Conservation (phyloP, 2,888 invertebrate genomes). For the Orchesellides sinensis region DNA sequence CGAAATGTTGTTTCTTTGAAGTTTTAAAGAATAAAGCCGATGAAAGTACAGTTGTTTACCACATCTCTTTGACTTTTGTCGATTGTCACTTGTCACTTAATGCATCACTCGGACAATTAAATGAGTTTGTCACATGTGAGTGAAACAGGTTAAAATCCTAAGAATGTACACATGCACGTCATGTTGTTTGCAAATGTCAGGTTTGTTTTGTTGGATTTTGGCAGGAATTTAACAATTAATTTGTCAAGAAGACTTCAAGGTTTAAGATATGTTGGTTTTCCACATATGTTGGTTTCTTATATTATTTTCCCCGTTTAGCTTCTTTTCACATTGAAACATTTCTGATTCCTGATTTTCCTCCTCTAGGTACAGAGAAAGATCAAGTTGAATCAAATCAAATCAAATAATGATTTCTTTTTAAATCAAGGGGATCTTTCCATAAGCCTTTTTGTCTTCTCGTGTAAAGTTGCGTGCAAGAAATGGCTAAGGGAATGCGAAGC, state of each 20-base stretch:
- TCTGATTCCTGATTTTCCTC: no score
- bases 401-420: slow-evolving; percentile 53
- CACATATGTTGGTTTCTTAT: no score
- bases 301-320: no score
- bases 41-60: background rate
- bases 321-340: no score
- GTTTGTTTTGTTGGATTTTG: background rate
- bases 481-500: background rate
- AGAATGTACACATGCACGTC: background rate
- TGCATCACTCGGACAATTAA: slow-evolving; percentile 34
- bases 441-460: slow-evolving; percentile 60
- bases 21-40: background rate
- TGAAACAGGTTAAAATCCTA: slow-evolving; percentile 8
- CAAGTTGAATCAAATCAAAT: slow-evolving; percentile 58
- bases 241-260: no score
- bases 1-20: background rate
- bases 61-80: background rate
- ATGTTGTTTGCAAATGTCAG: slow-evolving; percentile 1
- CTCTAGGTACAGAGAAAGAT: background rate
- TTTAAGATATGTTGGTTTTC: no score
- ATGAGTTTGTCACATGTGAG: slow-evolving; percentile 23
- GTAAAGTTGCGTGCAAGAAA: slow-evolving; percentile 50
- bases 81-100: slow-evolving; percentile 32
- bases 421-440: slow-evolving; percentile 61
- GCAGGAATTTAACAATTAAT: background rate